Base-by-base conservation (phyloP, 2,113 vertebrate species). In the Daphoenositta chrysoptera region DNA sequence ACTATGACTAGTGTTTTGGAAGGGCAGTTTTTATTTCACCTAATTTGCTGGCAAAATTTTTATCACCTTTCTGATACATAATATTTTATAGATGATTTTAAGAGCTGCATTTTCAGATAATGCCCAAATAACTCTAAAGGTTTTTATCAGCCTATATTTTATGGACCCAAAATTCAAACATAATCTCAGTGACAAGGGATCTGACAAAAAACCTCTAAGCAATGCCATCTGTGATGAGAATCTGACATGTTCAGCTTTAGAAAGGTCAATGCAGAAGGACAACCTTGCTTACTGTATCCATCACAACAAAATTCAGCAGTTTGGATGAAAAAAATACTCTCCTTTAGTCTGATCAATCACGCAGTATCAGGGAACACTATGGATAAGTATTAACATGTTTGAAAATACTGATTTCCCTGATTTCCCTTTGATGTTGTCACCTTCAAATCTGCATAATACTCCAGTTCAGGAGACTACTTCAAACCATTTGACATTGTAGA, bases 141-240 rank as follows among this genome's bases (percentile, higher is more conserved):
- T 86, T 93, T 85, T 63, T 77, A 93, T 90, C 48, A 93, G 51
- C 7, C 47, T 81, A 4, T 30, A 68, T 73, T 94, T 85, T 64
- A 64, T 71, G 68, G 51, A 78, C 56, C 30, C 68, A 48, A 93
- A 92, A 92, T 93, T 86, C 68, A 96, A 88, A 81, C 10, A 72
- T 39, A 77, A 40, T 83, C 58, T 83, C 75, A 40, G 64, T 66
- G 71, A 88, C 75, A 95, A 76, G 57, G 13, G 66, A 90, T 86
- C 76, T 94, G 71, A 90, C 79, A 90, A 81, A 95, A 47, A 94
- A 78, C 51, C 60, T 94, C 76, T 70, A 90, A 96, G 92, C 56
- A 86, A 89, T 92, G 68, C 76, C 79, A 90, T 86, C 79, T 93
- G 71, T 83, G 93, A 92, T 78, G 65, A 87, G 68, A 95, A 51